Conservation (phyloP, 2,888 invertebrate species). For the Neocrepidodera transversa region DNA sequence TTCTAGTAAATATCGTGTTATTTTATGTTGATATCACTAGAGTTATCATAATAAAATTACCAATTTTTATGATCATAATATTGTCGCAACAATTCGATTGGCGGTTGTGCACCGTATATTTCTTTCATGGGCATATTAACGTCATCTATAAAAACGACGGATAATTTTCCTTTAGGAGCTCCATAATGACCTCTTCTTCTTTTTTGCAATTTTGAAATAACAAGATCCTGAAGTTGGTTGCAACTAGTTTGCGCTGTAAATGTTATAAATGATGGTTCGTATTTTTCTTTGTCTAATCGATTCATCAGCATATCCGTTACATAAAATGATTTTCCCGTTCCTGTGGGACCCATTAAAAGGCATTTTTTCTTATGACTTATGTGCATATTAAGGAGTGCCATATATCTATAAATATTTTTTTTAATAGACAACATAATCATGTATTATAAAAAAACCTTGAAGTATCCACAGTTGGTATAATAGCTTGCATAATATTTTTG, state of each 20-base stretch:
- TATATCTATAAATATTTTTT: constrained; percentile 64
- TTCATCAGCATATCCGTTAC: constrained; percentile 76
- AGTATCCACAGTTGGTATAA: constrained; percentile 88
- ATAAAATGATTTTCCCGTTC: constrained; percentile 87
- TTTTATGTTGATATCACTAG: too few species aligned
- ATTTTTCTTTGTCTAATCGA: constrained; percentile 71
- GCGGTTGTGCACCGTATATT: constrained; percentile 83
- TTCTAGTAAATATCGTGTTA: too few species aligned
- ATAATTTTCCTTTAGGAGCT: constrained; percentile 74
- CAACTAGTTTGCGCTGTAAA: constrained; percentile 85
- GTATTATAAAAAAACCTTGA: constrained; percentile 58
- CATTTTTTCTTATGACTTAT: constrained; percentile 74
- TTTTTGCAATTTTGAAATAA: constrained; percentile 74
- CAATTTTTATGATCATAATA: constrained; percentile 87
- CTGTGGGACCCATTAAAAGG: constrained; percentile 82
- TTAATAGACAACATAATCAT: background rate
- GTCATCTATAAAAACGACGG: constrained; percentile 85
- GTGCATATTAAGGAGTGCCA: constrained; percentile 76
- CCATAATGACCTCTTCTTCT: constrained; percentile 77
- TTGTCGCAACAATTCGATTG: constrained; percentile 82
- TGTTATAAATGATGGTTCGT: constrained; percentile 79
- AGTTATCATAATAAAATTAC: too few species aligned
- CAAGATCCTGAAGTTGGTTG: constrained; percentile 82
- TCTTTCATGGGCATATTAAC: constrained; percentile 88
- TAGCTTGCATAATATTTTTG: constrained; percentile 72